These are phyloP conservation scores for Urocitellus parryii DNA, from an alignment of 2,113 vertebrate species.

Conservation along the genomic window DNA sequence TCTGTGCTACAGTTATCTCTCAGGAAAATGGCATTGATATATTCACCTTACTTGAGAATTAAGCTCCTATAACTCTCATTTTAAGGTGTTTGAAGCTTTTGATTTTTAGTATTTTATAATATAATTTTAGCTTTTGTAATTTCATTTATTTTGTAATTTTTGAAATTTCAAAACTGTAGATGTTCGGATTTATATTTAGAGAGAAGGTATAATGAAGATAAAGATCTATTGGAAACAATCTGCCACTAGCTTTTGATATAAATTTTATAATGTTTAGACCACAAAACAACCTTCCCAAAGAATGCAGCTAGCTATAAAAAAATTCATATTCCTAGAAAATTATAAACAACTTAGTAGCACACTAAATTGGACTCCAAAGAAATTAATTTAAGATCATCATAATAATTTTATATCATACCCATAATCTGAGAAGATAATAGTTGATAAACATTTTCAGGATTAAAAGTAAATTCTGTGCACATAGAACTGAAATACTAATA, in stretches of 20 bases:
- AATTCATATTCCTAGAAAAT: not conserved
- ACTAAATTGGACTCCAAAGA: not conserved
- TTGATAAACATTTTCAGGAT: not conserved
- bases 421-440: not conserved
- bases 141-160: not conserved
- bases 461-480: not conserved
- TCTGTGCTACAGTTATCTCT: not conserved
- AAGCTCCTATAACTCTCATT: conserved; percentile 5
- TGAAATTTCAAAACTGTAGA: not conserved
- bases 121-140: not conserved
- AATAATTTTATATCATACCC: not conserved
- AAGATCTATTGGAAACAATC: not conserved
- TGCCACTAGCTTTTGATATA: not conserved
- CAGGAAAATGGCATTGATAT: conserved; percentile 23
- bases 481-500: not conserved
- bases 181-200: not conserved
- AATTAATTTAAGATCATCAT: not conserved
- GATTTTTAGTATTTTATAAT: conserved; percentile 2
- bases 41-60: conserved; percentile 13
- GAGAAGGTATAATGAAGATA: conserved; percentile 15
- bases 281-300: conserved; percentile 10
- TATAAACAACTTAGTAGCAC: not conserved
- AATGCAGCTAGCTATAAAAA: not conserved
- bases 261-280: conserved; percentile 29
- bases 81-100: not conserved